Evolutionary conservation across 2,888 invertebrate species (phyloP), one percentile per base, ranked within the genome.

Genomic region (Sarcophaga caerulescens): DNA sequence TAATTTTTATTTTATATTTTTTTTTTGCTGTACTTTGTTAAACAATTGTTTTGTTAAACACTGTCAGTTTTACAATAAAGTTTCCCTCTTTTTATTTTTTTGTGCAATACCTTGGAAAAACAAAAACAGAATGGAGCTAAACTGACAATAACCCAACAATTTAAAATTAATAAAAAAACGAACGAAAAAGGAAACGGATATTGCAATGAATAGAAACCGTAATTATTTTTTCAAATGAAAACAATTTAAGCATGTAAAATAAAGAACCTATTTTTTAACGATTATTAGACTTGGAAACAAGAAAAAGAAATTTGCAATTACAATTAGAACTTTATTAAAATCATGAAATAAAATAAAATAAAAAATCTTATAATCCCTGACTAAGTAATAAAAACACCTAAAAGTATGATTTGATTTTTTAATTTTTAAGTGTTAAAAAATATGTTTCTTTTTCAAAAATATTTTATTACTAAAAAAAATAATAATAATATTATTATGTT

Each of bases 111-210:
- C 8, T 35, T 63, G 25, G 8, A n/a, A 3, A 4, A 52, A 45
- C 60, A 77, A 63, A 47, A 71, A 17, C 17, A 52, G 52, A 52
- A 52, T 17, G 5, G 3, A 52, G 52, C 17, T 52, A 8, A 2
- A 5, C 45, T 52, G 47, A 79, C 74, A 74, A 69, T 69, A 23
- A 35, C 2, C 19, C 4, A 59, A 47, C 59, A 69, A 73, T 63
- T 23, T 12, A 44, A 62, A 12, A 47, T 2, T 4, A 14, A 11
- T 59, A 59, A 35, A 35, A 35, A 35, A 35, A 8, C 8, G n/a
- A 35, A 35, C 35, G 35, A 35, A 35, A 74, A 44, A 69, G 80
- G 83, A 82, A 85, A 85, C 77, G 83, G 81, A 79, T 78, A 70
- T 83, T 52, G 23, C 44, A 81, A 77, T 70, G 76, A 68, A 60